phyloP scores from a whole-genome alignment of 2,113 vertebrate genomes.

The Lagopus muta region DNA sequence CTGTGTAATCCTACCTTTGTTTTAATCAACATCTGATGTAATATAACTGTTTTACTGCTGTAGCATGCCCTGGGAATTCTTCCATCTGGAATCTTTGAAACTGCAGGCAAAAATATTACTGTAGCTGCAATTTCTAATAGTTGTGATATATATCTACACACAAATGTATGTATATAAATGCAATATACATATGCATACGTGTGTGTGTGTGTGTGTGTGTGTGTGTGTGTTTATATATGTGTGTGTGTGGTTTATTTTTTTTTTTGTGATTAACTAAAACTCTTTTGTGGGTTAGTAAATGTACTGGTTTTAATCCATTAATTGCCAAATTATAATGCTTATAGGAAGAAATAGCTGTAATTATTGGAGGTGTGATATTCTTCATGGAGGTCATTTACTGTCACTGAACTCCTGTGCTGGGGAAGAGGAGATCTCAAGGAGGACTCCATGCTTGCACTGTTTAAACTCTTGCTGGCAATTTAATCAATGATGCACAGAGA shows the following conservation, averaged over 20 bases:
- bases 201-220: neutral
- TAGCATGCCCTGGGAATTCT: neutral
- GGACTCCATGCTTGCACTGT: neutral
- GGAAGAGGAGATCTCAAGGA: neutral
- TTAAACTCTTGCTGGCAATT: neutral
- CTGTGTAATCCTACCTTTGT: neutral
- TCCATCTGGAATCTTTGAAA: neutral
- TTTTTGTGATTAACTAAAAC: neutral
- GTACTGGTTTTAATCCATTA: neutral
- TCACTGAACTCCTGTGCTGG: neutral
- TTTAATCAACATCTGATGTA: neutral
- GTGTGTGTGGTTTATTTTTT: neutral
- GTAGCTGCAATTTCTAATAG: neutral
- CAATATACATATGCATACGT: too few relatives aligned
- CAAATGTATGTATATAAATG: too few relatives aligned
- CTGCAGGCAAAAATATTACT: neutral
- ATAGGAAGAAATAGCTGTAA: neutral
- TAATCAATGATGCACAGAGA: neutral
- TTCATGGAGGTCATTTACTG: neutral
- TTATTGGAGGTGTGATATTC: neutral
- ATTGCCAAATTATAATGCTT: neutral
- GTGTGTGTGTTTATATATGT: neutral
- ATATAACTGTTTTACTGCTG: neutral
- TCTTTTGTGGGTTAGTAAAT: neutral
- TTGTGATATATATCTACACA: neutral